A percentile compares a stretch with the other conserved stretches of the same genome.
phyloP scores from a whole-genome alignment of 2,113 vertebrate genomes.

The Hydrochoerus hydrochaeris region DNA sequence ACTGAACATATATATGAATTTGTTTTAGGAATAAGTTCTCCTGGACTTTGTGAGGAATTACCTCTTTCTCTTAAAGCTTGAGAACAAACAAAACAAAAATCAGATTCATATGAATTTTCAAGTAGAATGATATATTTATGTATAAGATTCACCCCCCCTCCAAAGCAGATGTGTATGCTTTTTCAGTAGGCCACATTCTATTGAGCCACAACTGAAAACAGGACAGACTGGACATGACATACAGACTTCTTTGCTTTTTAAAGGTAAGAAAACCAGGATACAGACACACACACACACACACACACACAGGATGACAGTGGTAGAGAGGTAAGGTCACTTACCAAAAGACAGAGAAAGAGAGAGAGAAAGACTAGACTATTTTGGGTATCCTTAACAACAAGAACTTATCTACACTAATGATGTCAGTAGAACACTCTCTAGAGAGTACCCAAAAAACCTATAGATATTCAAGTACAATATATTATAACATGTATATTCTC shows the following conservation, averaged over 20 bases:
- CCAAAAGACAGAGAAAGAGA: no score
- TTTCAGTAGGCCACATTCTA: not conserved
- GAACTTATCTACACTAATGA: not conserved
- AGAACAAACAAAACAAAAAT: constrained; percentile 13
- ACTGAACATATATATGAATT: not conserved
- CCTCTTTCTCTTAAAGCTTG: not conserved
- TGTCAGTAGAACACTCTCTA: not conserved
- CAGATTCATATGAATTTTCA: not conserved
- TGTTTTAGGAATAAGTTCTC: not conserved
- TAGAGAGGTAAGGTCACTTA: no score
- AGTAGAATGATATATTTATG: not conserved
- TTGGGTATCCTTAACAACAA: no score
- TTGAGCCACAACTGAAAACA: not conserved
- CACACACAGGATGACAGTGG: not conserved
- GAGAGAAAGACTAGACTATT: not conserved
- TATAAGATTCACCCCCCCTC: not conserved
- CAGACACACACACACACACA: not conserved
- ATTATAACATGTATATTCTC: not conserved
- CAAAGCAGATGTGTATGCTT: not conserved
- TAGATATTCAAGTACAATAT: not conserved
- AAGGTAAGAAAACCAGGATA: not conserved
- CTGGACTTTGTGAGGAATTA: not conserved
- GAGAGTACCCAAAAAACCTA: not conserved
- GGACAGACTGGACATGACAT: not conserved
- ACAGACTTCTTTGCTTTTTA: not conserved